Evolutionary conservation across 1,140 invertebrate genomes (phyloP), one percentile per base, ranked within the genome.

Genomic region (Lanistes nyassanus): DNA sequence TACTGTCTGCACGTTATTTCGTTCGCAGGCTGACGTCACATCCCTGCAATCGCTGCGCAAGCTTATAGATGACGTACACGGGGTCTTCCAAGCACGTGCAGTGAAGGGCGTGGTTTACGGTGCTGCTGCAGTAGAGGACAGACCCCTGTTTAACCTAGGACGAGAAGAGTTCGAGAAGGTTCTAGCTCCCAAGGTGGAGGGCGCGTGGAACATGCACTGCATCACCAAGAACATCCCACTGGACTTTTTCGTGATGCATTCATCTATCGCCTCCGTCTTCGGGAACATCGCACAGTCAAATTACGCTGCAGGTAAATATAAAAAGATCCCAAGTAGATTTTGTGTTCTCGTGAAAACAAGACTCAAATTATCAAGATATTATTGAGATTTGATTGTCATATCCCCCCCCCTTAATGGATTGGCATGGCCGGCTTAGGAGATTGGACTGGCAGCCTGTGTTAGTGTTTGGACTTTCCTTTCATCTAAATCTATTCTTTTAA

Each of bases 181-280:
- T 26, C 29, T 80, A 16, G n/a, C 69, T 23, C 82, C 84, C 11
- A 85, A 85, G 55, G 76, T 85, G 36, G 53, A 79, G 9, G 84
- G 82, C n/a, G 78, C 80, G 4, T 85, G 80, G 81, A 85, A 85
- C 74, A 58, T 85, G 11, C 84, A 85, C 53, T 19, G 76, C 2
- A 58, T 78, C 1, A 81, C 82, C 1, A 31, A 76, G 34, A 36
- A 81, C 16, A n/a, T 79, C 34, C 65, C 60, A 11, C 73, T 83
- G 16, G 82, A 81, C 67, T 83, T 72, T 53, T 83, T 83, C 74
- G 76, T 83, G 5, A 56, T 83, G 75, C 80, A 81, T 68, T 83
- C 82, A 4, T 83, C 80, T 21, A 74, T 81, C 11, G 73, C 76
- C 36, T 76, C 80, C 13, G 56, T 80, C 21, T 62, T 82, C 36